A percentile compares a stretch with the other conserved stretches of the same genome.
Evolutionary conservation across 2,113 vertebrate species (phyloP).

Genomic region (Crotophaga sulcirostris): DNA sequence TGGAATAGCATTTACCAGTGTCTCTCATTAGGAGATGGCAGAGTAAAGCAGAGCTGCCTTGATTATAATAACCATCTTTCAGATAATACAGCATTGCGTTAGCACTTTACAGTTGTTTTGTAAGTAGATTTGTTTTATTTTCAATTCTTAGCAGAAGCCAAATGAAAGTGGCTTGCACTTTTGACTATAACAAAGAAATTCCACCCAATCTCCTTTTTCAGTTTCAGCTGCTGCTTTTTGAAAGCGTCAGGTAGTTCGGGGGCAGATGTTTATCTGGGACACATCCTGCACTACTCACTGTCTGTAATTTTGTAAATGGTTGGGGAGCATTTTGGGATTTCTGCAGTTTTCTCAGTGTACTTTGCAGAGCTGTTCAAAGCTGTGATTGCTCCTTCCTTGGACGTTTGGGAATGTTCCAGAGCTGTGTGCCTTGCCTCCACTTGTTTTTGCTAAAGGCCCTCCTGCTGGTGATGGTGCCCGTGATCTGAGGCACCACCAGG

Average conservation of each 20-base stretch:
- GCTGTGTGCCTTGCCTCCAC: not conserved
- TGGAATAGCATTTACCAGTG: not conserved
- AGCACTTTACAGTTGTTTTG: not conserved
- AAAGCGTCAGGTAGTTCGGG: not conserved
- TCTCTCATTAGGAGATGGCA: constrained; percentile 44
- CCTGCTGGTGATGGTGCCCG: not conserved
- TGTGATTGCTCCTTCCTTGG: not conserved
- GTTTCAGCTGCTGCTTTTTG: not conserved
- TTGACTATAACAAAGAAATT: not conserved
- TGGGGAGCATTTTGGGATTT: not conserved
- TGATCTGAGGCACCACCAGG: not conserved
- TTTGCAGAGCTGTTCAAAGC: not conserved
- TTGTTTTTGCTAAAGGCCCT: not conserved
- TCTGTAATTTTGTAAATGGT: not conserved
- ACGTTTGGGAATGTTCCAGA: accelerated
- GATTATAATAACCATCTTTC: constrained; percentile 60
- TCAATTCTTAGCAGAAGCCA: constrained; percentile 10
- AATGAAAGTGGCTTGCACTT: not conserved
- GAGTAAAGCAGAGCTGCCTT: constrained; percentile 25
- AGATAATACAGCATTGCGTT: constrained; percentile 28
- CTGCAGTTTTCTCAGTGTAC: not conserved
- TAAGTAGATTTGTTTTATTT: constrained; percentile 48
- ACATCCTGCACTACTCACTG: accelerated
- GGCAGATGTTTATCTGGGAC: not conserved
- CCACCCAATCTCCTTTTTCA: not conserved